Evolutionary conservation across 1,140 invertebrate species (phyloP), one percentile per base, ranked within the genome.

Genomic region (Ectropis grisescens): DNA sequence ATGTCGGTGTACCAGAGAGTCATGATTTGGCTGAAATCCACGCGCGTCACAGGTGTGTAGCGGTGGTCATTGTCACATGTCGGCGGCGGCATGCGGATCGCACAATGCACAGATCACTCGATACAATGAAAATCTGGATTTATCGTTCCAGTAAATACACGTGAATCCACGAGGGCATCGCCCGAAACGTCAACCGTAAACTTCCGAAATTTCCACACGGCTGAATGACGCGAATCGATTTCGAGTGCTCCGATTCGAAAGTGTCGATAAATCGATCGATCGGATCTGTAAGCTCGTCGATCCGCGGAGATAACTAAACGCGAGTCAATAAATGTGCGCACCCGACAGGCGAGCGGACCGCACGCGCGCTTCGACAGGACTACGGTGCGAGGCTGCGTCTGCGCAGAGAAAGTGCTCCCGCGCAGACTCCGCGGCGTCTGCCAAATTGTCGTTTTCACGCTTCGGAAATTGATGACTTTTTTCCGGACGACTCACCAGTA

Each of bases 1-100:
- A 81, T 59, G 58, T 81, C 65, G 36, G 72, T 78, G 61, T 81
- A 81, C 76, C 76, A 81, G 46, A 81, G 69, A 55, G 76, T 81
- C 76, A 81, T 81, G 39, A 52, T 36, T 78, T 78, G 76, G 72
- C 72, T 36, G 52, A 43, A 35, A 48, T 78, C 72, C 76, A 81
- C 64, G 45, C 41, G 52, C 59, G 72, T 75, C 69, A 76, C 53
- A 57, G 47, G 53, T 46, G 47, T 59, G 47, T 45, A 49, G 43
- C 54, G 55, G 52, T 62, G 70, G 57, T 74, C 74, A 74, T 76
- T 74, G 69, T 80, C 66, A 69, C 52, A 44, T 48, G 43, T 55
- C 58, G 58, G 58, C 62, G 70, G 57, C 45, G 47, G 49, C 41
- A 43, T 35, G 22, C 35, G 27, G 19, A 35, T 29, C 47, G 45